These are phyloP conservation scores for Incurvaria masculella DNA, from an alignment of 2,888 invertebrate genomes.

Conservation along the genomic window DNA sequence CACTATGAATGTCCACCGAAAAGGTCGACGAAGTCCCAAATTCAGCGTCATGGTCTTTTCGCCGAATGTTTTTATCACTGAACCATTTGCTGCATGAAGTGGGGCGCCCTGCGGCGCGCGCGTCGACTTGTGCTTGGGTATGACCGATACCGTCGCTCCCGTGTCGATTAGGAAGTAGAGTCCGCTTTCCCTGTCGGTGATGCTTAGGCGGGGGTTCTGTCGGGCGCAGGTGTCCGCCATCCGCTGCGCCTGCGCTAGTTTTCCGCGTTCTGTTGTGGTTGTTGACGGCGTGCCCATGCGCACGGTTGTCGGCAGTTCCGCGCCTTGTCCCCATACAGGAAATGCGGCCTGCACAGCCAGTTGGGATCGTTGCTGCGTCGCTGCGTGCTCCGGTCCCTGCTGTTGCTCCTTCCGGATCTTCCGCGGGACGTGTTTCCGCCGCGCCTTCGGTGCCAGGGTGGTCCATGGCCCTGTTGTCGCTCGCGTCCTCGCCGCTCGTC, in stretches of 20 bases:
- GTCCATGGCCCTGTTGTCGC: neutral
- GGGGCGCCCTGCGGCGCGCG: neutral
- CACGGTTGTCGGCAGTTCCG: neutral
- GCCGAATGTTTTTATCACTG: conserved; percentile 13
- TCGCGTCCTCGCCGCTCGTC: neutral
- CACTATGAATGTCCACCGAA: conserved; percentile 10
- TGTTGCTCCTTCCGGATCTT: neutral
- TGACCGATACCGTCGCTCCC: conserved; percentile 13
- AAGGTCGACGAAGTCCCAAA: conserved; percentile 8
- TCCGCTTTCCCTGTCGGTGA: conserved; percentile 8
- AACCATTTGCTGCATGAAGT: conserved; percentile 14
- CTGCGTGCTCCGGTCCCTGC: neutral
- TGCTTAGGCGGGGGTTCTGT: conserved; percentile 8
- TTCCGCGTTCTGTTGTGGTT: neutral
- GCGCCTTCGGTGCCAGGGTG: no score
- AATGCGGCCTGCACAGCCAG: neutral
- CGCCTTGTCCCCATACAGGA: neutral
- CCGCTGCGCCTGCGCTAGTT: neutral
- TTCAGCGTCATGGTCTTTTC: conserved; percentile 6
- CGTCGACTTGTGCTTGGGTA: conserved; percentile 4
- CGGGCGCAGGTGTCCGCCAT: neutral
- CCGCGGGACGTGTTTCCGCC: neutral
- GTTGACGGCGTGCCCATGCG: neutral
- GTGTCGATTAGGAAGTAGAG: conserved; percentile 13
- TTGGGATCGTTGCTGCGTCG: neutral